Conservation (phyloP, 2,797 vertebrate genomes). For the Brachyalestes nurse region DNA sequence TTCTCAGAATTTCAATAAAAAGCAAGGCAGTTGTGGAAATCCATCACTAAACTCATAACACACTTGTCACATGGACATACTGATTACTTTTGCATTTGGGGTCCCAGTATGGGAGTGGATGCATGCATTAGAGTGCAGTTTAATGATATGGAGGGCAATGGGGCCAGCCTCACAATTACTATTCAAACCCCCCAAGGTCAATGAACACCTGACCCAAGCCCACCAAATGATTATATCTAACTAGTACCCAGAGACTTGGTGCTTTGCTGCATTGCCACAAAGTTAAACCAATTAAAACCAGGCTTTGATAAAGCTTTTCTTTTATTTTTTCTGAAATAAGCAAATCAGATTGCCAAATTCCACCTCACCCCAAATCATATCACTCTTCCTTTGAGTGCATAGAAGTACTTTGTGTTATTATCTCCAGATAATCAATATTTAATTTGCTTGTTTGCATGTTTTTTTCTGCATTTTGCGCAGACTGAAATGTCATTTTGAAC, state of each 20-base stretch:
- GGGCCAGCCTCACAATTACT: conserved; percentile 65
- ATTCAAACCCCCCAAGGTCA: conserved; percentile 62
- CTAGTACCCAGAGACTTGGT: conserved; percentile 65
- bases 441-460: background rate
- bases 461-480: background rate
- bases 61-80: conserved; percentile 28
- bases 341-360: background rate
- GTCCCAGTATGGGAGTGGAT: conserved; percentile 28
- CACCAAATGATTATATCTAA: conserved; percentile 70
- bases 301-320: conserved; percentile 61
- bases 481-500: background rate
- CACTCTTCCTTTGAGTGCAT: background rate
- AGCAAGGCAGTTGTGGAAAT: conserved; percentile 30
- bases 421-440: background rate
- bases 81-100: conserved; percentile 48
- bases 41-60: conserved; percentile 50
- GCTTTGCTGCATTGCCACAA: conserved; percentile 64
- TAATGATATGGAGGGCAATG: conserved; percentile 60
- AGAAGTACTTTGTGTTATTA: too few species aligned
- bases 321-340: background rate
- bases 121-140: conserved; percentile 40
- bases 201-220: conserved; percentile 68
- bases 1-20: conserved; percentile 44
- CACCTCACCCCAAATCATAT: background rate
- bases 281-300: conserved; percentile 71